Percentiles rank a stretch among this genome's conserved stretches.
These are phyloP conservation scores for Myrmophylax atrothorax DNA, from an alignment of 2,113 vertebrate genomes.

Conservation along the genomic window DNA sequence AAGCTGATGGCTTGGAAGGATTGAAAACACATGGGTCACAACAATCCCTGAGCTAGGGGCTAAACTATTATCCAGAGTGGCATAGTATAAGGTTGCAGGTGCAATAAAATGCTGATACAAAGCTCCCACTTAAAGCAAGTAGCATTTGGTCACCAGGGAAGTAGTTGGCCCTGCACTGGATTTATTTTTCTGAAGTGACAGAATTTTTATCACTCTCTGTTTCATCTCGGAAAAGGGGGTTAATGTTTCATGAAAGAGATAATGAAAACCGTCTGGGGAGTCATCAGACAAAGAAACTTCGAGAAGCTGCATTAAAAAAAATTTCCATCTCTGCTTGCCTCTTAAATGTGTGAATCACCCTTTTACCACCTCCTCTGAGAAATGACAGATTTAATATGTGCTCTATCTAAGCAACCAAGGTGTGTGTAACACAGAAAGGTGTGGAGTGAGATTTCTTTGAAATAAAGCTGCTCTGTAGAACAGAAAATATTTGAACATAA, in stretches of 20 bases:
- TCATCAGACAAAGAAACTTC: background rate
- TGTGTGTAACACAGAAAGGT: background rate
- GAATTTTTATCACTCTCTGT: background rate
- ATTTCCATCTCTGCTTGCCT: background rate
- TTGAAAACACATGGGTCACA: background rate
- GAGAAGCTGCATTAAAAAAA: background rate
- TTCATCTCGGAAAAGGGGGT: background rate
- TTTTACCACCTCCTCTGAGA: background rate
- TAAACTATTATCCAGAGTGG: background rate
- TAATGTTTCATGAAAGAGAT: conserved; percentile 3
- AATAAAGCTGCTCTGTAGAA: conserved; percentile 8
- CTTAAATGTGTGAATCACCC: background rate
- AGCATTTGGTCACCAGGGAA: background rate
- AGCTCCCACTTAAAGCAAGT: background rate
- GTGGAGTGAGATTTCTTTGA: background rate
- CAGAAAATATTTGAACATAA: conserved; percentile 39
- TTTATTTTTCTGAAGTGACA: background rate
- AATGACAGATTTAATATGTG: background rate
- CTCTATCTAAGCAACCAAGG: background rate
- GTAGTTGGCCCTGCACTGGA: background rate
- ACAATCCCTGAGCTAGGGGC: background rate
- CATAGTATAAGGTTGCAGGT: background rate
- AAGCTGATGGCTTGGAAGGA: background rate
- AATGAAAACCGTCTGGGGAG: background rate
- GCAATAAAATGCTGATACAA: background rate